Conservation (phyloP, 1,140 invertebrate species). For the Bombus confusus region DNA sequence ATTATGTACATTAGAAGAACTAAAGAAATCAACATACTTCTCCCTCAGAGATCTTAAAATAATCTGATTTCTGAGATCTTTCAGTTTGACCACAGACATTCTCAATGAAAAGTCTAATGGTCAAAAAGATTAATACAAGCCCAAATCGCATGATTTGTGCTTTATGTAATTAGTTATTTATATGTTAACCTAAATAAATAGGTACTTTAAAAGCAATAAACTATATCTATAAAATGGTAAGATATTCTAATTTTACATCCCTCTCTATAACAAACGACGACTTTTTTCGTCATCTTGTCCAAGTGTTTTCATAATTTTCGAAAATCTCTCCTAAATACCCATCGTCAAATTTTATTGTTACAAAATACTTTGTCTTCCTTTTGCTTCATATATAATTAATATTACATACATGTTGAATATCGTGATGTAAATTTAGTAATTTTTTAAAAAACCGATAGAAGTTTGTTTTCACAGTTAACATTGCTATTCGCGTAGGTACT, state of each 20-base stretch:
- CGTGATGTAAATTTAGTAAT: too few relatives aligned
- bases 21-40: not conserved
- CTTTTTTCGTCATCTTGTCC: not conserved
- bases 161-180: not conserved
- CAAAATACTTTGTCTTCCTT: not conserved
- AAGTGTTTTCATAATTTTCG: not conserved
- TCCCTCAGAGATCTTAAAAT: not conserved
- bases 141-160: constrained; percentile 7
- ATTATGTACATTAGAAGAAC: not conserved
- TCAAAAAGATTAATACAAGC: not conserved
- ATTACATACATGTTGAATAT: not conserved
- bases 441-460: not conserved
- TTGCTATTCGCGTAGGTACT: not conserved
- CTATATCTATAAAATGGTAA: not conserved
- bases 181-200: not conserved
- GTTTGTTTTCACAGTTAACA: not conserved
- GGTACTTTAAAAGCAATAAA: not conserved
- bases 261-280: not conserved
- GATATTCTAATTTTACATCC: not conserved
- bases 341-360: not conserved
- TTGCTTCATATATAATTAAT: not conserved
- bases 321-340: not conserved
- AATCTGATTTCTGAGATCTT: not conserved
- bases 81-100: not conserved
- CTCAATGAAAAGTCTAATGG: not conserved